A percentile compares a stretch with the other conserved stretches of the same genome.
phyloP scores from a whole-genome alignment of 2,888 invertebrate species.

The Glaucopsyche alexis region DNA sequence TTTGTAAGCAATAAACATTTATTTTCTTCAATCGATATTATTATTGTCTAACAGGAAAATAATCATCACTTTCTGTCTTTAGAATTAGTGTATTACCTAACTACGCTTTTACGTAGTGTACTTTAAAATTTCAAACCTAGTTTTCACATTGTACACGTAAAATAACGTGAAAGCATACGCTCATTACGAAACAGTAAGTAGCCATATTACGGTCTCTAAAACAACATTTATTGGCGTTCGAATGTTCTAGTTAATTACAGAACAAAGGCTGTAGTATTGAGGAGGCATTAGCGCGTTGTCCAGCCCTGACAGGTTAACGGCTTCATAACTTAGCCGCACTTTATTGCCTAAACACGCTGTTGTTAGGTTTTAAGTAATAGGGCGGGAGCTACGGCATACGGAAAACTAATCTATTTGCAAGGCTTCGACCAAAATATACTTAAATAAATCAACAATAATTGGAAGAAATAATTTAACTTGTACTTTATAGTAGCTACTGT shows the following conservation, averaged over 20 bases:
- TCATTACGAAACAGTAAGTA: not conserved
- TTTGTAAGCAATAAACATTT: constrained; percentile 14
- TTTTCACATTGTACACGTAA: too few species aligned
- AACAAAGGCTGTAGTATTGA: constrained; percentile 18
- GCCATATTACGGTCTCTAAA: not conserved
- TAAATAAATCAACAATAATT: not conserved
- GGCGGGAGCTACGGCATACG: not conserved
- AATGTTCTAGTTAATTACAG: constrained; percentile 22
- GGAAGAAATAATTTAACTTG: not conserved
- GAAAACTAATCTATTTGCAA: constrained; percentile 2
- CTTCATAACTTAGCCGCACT: constrained; percentile 20
- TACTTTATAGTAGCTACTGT: not conserved
- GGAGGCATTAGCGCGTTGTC: constrained; percentile 19
- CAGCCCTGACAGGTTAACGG: constrained; percentile 25
- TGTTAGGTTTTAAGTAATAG: constrained; percentile 10
- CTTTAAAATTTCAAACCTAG: not conserved
- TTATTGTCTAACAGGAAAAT: too few species aligned
- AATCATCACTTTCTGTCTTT: too few species aligned
- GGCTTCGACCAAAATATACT: not conserved
- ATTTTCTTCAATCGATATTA: not conserved
- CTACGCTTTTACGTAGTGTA: too few species aligned
- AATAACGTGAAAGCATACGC: not conserved
- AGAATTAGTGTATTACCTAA: too few species aligned
- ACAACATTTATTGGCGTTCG: constrained; percentile 18
- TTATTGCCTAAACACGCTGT: constrained; percentile 1